Evolutionary conservation across 92 coral and sea anemone species (phyloP).

Genomic region (Phymanthus crucifer): DNA sequence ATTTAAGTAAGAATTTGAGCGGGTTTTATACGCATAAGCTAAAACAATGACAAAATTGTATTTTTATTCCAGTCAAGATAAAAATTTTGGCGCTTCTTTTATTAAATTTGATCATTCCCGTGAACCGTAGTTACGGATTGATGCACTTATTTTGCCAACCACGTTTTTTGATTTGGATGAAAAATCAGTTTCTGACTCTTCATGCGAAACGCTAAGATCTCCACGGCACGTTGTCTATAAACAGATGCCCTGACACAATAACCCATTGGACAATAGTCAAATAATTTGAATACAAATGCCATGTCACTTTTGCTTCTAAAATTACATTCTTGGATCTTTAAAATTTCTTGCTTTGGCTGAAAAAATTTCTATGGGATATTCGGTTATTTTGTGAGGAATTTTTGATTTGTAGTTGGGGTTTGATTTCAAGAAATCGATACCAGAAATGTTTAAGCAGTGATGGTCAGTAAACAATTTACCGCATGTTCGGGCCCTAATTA

Average conservation of each 20-base stretch:
- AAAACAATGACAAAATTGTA: constrained; percentile 55
- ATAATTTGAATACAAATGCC: constrained; percentile 70
- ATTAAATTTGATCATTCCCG: constrained; percentile 27
- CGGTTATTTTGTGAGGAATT: not conserved
- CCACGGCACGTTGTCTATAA: constrained; percentile 44
- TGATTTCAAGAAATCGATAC: constrained; percentile 28
- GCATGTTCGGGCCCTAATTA: constrained; percentile 68
- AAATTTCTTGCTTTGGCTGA: constrained; percentile 10
- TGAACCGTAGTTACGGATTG: constrained; percentile 17
- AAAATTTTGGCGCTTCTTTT: constrained; percentile 5
- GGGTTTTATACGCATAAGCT: constrained; percentile 53
- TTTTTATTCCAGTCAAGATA: constrained; percentile 26
- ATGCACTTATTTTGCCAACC: constrained; percentile 28
- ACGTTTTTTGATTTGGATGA: constrained; percentile 18
- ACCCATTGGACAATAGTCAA: constrained; percentile 44
- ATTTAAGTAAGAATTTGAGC: constrained; percentile 43
- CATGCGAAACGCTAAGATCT: constrained; percentile 36
- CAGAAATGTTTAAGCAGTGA: constrained; percentile 18
- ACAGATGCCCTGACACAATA: constrained; percentile 30
- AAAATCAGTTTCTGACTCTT: constrained; percentile 36
- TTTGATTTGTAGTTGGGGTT: constrained; percentile 7
- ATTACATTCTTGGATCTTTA: constrained; percentile 24
- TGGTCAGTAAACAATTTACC: constrained; percentile 77
- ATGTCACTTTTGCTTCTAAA: constrained; percentile 47
- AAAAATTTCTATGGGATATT: constrained; percentile 38